Base-by-base conservation (phyloP, 2,113 vertebrate genomes). In the Diadophis punctatus region DNA sequence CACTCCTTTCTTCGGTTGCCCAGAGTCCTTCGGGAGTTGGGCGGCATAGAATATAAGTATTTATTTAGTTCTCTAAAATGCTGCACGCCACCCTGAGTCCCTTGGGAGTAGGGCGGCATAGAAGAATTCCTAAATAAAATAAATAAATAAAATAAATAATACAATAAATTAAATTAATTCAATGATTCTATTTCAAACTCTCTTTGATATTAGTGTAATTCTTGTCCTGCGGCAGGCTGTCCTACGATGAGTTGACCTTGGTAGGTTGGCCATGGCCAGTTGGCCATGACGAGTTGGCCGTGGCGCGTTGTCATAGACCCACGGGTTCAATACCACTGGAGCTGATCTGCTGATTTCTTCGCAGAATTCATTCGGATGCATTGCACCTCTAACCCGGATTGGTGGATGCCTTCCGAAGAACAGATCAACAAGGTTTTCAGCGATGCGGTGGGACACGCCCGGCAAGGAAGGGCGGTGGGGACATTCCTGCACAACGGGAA, bases 341-440 rank as follows among this genome's bases (percentile, higher is more conserved):
- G 94, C 95, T 92, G 84, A 96, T 3, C 90, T 86, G 68, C 93
- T 90, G 48, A 52, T 97, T 84, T 96, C 93, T 90, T 95, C 90
- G 86, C 98, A 99, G 99, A 99, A 97, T 99, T 99, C 97, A 99
- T 99, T 98, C 99, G 99, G 97, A 99, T 99, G 99, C 99, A 99
- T 92, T 99, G 99, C 94, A 99, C 98, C 93, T 99, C 99, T 95
- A 99, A 99, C 97, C 99, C 98, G 0, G 99, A 99, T 97, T 99
- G 99, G 99, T 99, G 99, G 99, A 99, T 99, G 99, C 99, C 99
- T 0, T 99, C 99, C 0, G 99, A 99, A 95, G 99, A 99, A 97
- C 99, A 99, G 96, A 99, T 99, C 93, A 99, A 99, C 98, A 99
- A 99, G 95, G 99, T 99, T 34, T 99, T 99, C 98, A 99, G 99